Base-by-base conservation (phyloP, 2,797 vertebrate species). In the Staurois parvus region DNA sequence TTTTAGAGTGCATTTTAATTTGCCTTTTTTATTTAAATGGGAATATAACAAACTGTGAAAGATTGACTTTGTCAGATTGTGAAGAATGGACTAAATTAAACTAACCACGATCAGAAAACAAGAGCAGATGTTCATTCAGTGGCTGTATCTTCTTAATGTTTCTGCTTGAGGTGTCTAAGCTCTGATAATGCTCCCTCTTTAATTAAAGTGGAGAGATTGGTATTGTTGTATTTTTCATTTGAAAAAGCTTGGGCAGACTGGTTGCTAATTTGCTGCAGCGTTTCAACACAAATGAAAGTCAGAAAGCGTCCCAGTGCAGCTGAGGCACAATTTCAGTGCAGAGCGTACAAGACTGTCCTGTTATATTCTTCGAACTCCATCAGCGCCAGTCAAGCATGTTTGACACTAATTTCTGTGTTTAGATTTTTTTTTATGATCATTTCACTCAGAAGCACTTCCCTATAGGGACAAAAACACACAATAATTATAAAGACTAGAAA, bases 1-100 rank as follows among this genome's bases (percentile, higher is more conserved):
- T 64, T 45, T 66, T 78, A 83, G 76, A 74, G 74, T 40, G 79
- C 75, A 34, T 70, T 83, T 32, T 86, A 72, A 86, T 86, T 83
- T 78, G 56, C 75, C 42, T 45, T 45, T 78, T 73, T 56, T 79
- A 72, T 87, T 83, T 77, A 83, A 87, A 87, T 87, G 70, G 69
- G 80, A 87, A 87, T 87, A 87, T 87, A 87, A 87, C 85, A 83
- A 79, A 87, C 80, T 83, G 85, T 83, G 75, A 88, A 90, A 85
- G 90, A 91, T 72, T 91, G 68, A 88, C 90, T 91, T 91, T 91
- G 77, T 89, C 87, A 88, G 76, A 87, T 91, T 87, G 85, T 87
- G 85, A 83, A 87, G 81, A 87, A 87, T 87, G 85, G 85, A 82
- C 75, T 83, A 83, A 87, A 87, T 87, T 87, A 87, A 87, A 83